Evolutionary conservation across 2,797 vertebrate species (phyloP).

Genomic region (Pelochelys cantorii): DNA sequence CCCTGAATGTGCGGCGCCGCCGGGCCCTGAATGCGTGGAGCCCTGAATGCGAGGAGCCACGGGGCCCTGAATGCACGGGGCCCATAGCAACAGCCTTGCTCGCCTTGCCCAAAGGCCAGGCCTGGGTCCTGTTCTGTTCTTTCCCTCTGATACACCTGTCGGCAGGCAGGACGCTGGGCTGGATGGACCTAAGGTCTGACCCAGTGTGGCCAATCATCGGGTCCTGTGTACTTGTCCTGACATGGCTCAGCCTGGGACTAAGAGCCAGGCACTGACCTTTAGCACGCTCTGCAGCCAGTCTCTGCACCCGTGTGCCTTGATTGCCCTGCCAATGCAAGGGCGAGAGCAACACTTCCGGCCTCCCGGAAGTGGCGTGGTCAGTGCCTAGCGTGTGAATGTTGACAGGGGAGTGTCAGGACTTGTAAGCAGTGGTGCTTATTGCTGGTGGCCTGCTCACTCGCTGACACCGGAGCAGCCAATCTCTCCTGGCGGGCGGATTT

Average conservation of each 20-base stretch:
- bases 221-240: not conserved
- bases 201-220: not conserved
- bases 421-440: too few relatives aligned
- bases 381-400: too few relatives aligned
- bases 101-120: too few relatives aligned
- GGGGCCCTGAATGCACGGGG: too few relatives aligned
- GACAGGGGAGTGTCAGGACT: too few relatives aligned
- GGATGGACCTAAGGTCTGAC: not conserved
- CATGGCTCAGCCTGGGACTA: not conserved
- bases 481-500: not conserved
- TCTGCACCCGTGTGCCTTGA: not conserved
- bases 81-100: too few relatives aligned
- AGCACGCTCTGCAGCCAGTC: not conserved
- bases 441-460: not conserved
- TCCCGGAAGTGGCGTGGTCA: not conserved
- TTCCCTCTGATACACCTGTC: not conserved
- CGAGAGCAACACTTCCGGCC: not conserved
- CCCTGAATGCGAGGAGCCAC: too few relatives aligned
- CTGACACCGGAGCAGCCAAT: not conserved
- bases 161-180: not conserved
- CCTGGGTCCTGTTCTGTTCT: not conserved
- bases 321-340: not conserved
- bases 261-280: accelerated
- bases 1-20: too few relatives aligned
- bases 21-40: too few relatives aligned